Evolutionary conservation across 64 coral and sea anemone genomes (phyloP).

Genomic region (Acropora yongei): DNA sequence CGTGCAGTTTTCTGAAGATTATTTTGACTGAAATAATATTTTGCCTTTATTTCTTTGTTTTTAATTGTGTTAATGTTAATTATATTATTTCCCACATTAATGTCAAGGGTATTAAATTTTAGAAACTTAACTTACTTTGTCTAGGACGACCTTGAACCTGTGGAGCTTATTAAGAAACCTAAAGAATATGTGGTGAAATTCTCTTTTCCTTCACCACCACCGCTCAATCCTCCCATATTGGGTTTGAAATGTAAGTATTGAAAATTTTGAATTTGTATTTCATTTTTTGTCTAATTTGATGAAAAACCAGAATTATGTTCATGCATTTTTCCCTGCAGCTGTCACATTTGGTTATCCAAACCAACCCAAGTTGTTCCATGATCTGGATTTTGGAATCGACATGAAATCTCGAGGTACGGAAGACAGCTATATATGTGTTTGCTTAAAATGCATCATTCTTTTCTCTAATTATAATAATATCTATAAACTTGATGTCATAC

Average conservation of each 20-base stretch:
- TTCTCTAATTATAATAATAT: too few relatives aligned
- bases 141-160: conserved; percentile 82
- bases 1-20: too few relatives aligned
- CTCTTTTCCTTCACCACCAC: conserved; percentile 91
- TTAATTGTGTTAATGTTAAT: too few relatives aligned
- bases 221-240: conserved; percentile 92
- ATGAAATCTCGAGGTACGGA: conserved; percentile 80
- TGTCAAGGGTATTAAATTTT: too few relatives aligned
- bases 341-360: conserved; percentile 88
- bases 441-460: not conserved
- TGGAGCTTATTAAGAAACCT: conserved; percentile 93
- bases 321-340: conserved; percentile 42
- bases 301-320: too few relatives aligned
- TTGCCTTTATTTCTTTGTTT: too few relatives aligned
- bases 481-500: too few relatives aligned
- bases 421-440: not conserved
- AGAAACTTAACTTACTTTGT: not conserved
- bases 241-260: conserved; percentile 91
- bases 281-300: too few relatives aligned
- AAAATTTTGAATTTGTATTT: too few relatives aligned
- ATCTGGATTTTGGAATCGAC: conserved; percentile 97
- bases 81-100: too few relatives aligned
- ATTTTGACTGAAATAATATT: too few relatives aligned
- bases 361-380: conserved; percentile 85
- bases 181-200: conserved; percentile 98